Conservation (phyloP, 2,113 vertebrate genomes). For the Phalacrocorax brasilianus region DNA sequence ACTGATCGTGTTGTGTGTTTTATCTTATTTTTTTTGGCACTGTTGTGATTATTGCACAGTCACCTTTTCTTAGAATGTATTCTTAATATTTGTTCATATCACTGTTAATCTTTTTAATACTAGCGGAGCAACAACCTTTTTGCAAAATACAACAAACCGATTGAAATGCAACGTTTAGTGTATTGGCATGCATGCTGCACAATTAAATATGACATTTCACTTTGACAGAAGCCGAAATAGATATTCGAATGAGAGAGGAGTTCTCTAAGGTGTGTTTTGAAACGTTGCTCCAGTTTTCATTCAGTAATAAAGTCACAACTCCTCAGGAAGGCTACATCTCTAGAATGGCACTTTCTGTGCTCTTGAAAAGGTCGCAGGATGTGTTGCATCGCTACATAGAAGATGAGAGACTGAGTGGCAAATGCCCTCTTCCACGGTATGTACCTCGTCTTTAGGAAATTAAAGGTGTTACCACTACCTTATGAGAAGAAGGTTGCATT, state of each 20-base stretch:
- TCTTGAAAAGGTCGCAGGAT: conserved; percentile 94
- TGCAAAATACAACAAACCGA: background rate
- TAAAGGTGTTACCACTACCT: background rate
- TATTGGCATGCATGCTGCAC: background rate
- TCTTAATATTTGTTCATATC: background rate
- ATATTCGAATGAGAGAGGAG: conserved; percentile 95
- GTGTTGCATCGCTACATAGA: conserved; percentile 93
- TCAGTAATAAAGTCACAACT: conserved; percentile 96
- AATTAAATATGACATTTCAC: conserved; percentile 39
- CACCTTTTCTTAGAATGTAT: background rate
- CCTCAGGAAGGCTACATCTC: conserved; percentile 99
- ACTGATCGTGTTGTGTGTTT: background rate
- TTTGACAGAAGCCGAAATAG: conserved; percentile 94
- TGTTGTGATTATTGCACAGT: background rate
- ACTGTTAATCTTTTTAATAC: background rate
- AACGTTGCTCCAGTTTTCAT: conserved; percentile 97
- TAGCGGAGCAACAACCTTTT: background rate
- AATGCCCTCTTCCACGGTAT: conserved; percentile 95
- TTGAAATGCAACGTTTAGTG: background rate
- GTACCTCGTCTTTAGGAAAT: background rate
- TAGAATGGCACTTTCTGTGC: conserved; percentile 95
- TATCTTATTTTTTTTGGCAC: background rate
- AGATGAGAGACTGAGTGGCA: conserved; percentile 95
- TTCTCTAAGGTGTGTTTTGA: conserved; percentile 99
- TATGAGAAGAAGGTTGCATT: background rate